phyloP scores from a whole-genome alignment of 2,888 invertebrate genomes.

The Melanostoma scalare region DNA sequence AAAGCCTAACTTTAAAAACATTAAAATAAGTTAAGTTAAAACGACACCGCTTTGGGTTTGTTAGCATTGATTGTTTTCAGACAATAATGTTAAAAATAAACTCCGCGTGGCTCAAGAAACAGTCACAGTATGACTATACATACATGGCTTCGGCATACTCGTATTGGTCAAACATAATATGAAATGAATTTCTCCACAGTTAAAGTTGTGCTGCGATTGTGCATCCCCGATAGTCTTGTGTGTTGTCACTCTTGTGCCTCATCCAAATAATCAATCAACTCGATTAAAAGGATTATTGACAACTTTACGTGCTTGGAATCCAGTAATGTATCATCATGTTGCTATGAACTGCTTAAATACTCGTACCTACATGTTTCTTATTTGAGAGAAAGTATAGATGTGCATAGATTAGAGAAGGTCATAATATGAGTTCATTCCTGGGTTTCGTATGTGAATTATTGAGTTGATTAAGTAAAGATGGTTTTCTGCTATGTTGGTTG shows the following conservation, averaged over 20 bases:
- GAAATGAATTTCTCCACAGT: slow-evolving; percentile 29
- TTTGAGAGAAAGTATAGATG: too few species aligned
- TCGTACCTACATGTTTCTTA: background rate
- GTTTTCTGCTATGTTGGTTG: too few species aligned
- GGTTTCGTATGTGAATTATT: too few species aligned
- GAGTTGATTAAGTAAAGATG: too few species aligned
- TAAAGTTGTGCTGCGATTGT: background rate
- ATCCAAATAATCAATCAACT: slow-evolving; percentile 69
- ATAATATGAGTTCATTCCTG: too few species aligned
- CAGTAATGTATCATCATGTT: slow-evolving; percentile 10
- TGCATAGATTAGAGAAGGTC: too few species aligned
- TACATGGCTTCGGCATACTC: background rate
- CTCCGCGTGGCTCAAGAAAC: too few species aligned
- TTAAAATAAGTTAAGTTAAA: too few species aligned
- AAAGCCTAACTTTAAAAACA: too few species aligned
- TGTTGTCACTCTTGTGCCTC: slow-evolving; percentile 50
- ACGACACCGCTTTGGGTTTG: too few species aligned
- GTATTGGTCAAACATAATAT: slow-evolving; percentile 11
- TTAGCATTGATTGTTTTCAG: too few species aligned
- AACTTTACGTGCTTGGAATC: slow-evolving; percentile 62
- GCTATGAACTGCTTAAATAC: background rate
- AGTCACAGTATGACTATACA: background rate
- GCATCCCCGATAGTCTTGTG: slow-evolving; percentile 8
- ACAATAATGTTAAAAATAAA: too few species aligned
- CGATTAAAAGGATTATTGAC: slow-evolving; percentile 53